Evolutionary conservation across 2,797 vertebrate genomes (phyloP).

Genomic region (Dendrocincla fuliginosa): DNA sequence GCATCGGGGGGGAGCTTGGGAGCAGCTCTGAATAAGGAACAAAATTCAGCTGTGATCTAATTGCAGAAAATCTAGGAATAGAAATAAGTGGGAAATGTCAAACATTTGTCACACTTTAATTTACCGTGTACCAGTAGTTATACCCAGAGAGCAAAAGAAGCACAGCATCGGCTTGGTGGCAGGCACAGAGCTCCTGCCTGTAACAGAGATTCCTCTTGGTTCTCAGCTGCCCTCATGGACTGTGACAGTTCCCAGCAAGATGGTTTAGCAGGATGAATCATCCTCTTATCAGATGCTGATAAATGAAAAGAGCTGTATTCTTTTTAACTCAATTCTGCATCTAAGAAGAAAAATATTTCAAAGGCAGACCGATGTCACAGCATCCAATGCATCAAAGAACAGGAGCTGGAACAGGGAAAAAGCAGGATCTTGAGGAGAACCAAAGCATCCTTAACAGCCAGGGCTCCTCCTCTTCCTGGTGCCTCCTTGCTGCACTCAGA

Average conservation of each 20-base stretch:
- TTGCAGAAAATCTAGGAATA: constrained; percentile 45
- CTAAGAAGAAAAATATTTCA: constrained; percentile 31
- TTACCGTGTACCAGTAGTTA: not conserved
- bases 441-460: not conserved
- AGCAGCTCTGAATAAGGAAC: constrained; percentile 14
- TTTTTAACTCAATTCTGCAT: constrained; percentile 44
- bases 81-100: constrained; percentile 26
- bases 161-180: not conserved
- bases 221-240: not conserved
- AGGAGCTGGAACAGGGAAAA: not conserved
- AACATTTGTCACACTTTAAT: constrained; percentile 13
- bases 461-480: not conserved
- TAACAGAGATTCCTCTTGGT: not conserved
- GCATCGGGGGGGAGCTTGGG: not conserved
- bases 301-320: constrained; percentile 15
- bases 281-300: constrained; percentile 19
- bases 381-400: constrained; percentile 5
- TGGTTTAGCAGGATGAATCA: not conserved
- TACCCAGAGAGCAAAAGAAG: not conserved
- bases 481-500: not conserved
- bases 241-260: not conserved
- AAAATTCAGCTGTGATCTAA: constrained; percentile 38
- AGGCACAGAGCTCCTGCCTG: not conserved
- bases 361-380: constrained; percentile 7
- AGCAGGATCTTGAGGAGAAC: not conserved